Evolutionary conservation across 2,113 vertebrate genomes (phyloP).

Genomic region (Saccopteryx bilineata): DNA sequence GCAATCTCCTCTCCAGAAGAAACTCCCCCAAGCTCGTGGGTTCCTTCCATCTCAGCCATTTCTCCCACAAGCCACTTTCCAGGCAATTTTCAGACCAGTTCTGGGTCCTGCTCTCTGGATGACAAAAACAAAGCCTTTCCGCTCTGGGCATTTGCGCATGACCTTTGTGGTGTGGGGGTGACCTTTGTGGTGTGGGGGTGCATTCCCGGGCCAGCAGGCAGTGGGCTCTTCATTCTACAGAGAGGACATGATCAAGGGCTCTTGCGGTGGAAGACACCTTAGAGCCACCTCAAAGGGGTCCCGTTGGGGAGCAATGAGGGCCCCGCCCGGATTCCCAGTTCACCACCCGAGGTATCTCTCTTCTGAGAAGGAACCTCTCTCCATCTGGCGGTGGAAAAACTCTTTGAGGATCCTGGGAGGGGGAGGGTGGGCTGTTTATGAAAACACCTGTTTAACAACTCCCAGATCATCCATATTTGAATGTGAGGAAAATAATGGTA

Average conservation of each 20-base stretch:
- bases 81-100: background rate
- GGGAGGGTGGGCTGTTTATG: background rate
- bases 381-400: background rate
- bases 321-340: background rate
- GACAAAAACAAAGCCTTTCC: background rate
- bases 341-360: background rate
- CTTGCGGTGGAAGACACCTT: background rate
- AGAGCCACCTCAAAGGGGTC: background rate
- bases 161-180: background rate
- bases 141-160: fast-evolving
- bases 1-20: background rate
- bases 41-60: fast-evolving
- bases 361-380: background rate
- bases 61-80: background rate
- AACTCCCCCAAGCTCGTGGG: too few relatives aligned
- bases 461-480: background rate
- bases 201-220: background rate
- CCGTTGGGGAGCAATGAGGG: background rate
- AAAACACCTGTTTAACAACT: background rate
- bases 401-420: background rate
- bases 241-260: background rate
- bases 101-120: background rate
- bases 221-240: background rate
- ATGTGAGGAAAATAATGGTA: constrained; percentile 4
- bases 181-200: background rate